Percentiles rank a stretch among this genome's conserved stretches.
Evolutionary conservation across 2,888 invertebrate species (phyloP).

Genomic region (Drosophila yooni): DNA sequence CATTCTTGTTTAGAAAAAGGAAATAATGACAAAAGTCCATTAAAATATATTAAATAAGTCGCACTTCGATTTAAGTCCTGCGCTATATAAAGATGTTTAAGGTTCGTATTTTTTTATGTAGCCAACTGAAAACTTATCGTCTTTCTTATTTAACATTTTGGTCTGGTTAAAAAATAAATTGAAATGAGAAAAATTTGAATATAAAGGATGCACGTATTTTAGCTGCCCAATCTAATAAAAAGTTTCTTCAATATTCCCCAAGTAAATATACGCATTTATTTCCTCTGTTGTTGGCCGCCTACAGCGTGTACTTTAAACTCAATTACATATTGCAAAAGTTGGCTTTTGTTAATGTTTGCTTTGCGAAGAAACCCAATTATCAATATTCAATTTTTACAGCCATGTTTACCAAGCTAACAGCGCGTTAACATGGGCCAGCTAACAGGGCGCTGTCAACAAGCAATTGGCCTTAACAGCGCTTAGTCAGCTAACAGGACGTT

Average conservation of each 20-base stretch:
- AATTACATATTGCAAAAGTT: slow-evolving; percentile 34
- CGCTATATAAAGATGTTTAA: background rate
- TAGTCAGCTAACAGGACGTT: slow-evolving; percentile 32
- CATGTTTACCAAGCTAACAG: slow-evolving; percentile 51
- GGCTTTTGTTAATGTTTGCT: slow-evolving; percentile 32
- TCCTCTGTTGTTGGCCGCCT: background rate
- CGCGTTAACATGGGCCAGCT: slow-evolving; percentile 14
- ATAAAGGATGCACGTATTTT: slow-evolving; percentile 33
- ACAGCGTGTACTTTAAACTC: slow-evolving; percentile 16
- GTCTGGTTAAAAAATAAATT: background rate
- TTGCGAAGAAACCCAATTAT: slow-evolving; percentile 53
- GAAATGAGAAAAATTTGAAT: slow-evolving; percentile 1
- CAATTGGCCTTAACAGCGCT: background rate
- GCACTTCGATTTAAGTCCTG: background rate
- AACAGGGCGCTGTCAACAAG: slow-evolving; percentile 20
- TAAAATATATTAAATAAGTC: background rate
- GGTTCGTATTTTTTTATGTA: background rate
- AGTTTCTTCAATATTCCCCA: slow-evolving; percentile 44
- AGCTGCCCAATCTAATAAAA: slow-evolving; percentile 47
- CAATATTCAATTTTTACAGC: slow-evolving; percentile 59
- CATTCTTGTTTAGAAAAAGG: background rate
- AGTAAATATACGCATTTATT: slow-evolving; percentile 5
- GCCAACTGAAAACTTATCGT: background rate
- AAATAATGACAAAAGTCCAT: background rate
- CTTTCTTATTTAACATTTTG: background rate